A percentile compares a stretch with the other conserved stretches of the same genome.
Evolutionary conservation across 2,888 invertebrate genomes (phyloP).

Genomic region (Cataglyphis cursor): DNA sequence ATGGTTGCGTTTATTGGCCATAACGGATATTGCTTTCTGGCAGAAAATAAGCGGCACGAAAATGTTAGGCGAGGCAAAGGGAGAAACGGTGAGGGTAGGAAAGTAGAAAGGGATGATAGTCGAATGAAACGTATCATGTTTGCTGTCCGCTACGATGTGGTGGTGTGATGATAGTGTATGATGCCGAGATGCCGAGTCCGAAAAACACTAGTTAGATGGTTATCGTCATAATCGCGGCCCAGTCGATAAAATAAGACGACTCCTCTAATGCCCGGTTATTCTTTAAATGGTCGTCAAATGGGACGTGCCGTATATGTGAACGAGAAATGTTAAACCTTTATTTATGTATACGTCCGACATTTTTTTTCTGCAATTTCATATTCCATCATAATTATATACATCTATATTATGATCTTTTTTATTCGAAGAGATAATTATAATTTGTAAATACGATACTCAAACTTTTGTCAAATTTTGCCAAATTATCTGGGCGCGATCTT

Average conservation of each 20-base stretch:
- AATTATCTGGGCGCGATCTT: background rate
- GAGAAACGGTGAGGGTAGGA: background rate
- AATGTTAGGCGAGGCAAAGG: slow-evolving; percentile 9
- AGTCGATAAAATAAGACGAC: slow-evolving; percentile 78
- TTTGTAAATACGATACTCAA: background rate
- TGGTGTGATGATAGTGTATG: slow-evolving; percentile 70
- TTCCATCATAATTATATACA: background rate
- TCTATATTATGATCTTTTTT: background rate
- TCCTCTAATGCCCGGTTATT: slow-evolving; percentile 71
- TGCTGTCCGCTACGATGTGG: slow-evolving; percentile 59
- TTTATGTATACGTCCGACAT: background rate
- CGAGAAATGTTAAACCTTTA: background rate
- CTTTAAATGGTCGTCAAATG: slow-evolving; percentile 66
- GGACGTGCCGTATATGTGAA: slow-evolving; percentile 12
- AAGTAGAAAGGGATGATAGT: slow-evolving; percentile 51
- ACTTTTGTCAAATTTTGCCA: background rate
- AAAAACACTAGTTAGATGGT: slow-evolving; percentile 79
- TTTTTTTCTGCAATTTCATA: background rate
- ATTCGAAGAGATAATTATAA: slow-evolving; percentile 11
- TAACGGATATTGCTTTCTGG: slow-evolving; percentile 65
- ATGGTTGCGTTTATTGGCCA: slow-evolving; percentile 64
- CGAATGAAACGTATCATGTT: slow-evolving; percentile 78
- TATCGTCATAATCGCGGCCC: slow-evolving; percentile 82
- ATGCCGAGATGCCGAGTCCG: slow-evolving; percentile 67
- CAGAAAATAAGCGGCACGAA: slow-evolving; percentile 61